Base-by-base conservation (phyloP, 2,888 invertebrate species). In the Trichopoda pennipes region DNA sequence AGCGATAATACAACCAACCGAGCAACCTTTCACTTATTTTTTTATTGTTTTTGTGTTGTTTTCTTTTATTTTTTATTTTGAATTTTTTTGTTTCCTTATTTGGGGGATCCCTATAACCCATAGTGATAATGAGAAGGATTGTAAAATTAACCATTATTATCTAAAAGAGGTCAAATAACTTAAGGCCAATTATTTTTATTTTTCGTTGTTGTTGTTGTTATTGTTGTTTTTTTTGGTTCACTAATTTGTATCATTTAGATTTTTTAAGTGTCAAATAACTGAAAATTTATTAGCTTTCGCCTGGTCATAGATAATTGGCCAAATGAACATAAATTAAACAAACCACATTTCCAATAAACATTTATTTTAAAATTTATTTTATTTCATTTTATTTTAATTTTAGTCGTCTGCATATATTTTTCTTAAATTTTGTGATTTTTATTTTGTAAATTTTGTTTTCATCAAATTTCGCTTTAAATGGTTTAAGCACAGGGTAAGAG, bases 161-260 rank as follows among this genome's bases (percentile, higher is more conserved):
- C 53, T 63, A 64, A 75, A 70, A 80, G 56, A 70, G 64, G 69
- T 80, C 75, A 80, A 75, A 75, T 75, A 70, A 70, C 75, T 75
- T 64, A 17, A 75, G 80, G 69, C 80, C 80, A 80, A 80, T 80
- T 80, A 80, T 55, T 70, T 9, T 68, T n/a, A n/a, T n/a, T n/a
- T n/a, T n/a, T n/a, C n/a, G n/a, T n/a, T n/a, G n/a, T n/a, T n/a
- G n/a, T n/a, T n/a, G n/a, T n/a, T n/a, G n/a, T n/a, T n/a, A n/a
- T n/a, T n/a, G n/a, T 73, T 51, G 32, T 61, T 44, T 66, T 44
- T 17, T n/a, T 28, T 28, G 4, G 3, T 28, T 28, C 7, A 3
- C 72, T 53, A 21, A 60, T 68, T 75, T 60, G 70, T 70, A 49
- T 66, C 76, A 68, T 81, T n/a, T 81, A 76, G 76, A 72, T 66